Conservation (phyloP, 2,113 vertebrate genomes). For the Saguinus midas region DNA sequence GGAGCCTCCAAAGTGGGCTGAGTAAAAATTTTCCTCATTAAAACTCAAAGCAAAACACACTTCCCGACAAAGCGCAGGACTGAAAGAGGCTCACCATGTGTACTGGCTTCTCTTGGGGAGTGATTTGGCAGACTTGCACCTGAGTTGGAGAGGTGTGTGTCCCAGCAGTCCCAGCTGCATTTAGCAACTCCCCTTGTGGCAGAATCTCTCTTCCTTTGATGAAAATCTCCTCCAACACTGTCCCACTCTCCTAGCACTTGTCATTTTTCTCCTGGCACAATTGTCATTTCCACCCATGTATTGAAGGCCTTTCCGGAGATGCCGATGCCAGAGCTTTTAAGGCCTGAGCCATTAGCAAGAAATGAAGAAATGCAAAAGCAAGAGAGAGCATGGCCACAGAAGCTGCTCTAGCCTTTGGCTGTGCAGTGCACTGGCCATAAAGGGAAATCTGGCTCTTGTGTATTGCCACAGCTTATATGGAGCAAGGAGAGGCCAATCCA, state of each 20-base stretch:
- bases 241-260: not conserved
- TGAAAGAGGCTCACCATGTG: fast-evolving
- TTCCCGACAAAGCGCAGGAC: not conserved
- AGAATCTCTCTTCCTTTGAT: not conserved
- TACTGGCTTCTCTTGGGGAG: not conserved
- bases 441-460: not conserved
- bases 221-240: not conserved
- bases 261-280: not conserved
- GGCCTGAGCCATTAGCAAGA: not conserved
- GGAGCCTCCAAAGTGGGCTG: not conserved
- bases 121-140: fast-evolving
- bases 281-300: not conserved
- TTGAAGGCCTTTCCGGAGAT: not conserved
- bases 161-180: too few relatives aligned
- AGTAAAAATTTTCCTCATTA: not conserved
- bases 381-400: not conserved
- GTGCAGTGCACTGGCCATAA: not conserved
- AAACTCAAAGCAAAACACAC: not conserved
- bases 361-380: not conserved
- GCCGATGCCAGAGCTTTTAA: constrained; percentile 1
- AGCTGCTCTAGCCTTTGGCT: not conserved
- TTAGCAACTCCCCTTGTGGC: too few relatives aligned
- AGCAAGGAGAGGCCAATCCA: not conserved
- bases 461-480: not conserved
- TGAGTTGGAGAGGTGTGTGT: fast-evolving